Percentiles rank a stretch among this genome's conserved stretches.
These are phyloP conservation scores for Labeo rohita DNA, from an alignment of 2,113 vertebrate genomes.

Conservation along the genomic window DNA sequence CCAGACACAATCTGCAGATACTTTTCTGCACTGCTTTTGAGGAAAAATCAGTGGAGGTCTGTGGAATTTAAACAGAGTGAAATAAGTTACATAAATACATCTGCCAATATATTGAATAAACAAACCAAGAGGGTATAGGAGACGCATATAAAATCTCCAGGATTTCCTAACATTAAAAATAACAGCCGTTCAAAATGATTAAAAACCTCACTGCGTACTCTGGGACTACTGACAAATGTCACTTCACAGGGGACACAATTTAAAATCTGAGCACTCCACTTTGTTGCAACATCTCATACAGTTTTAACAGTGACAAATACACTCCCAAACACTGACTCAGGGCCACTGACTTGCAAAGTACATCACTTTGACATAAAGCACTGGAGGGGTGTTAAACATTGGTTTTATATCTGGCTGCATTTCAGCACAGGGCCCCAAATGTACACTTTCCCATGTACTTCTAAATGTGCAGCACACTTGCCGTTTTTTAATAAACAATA, in stretches of 20 bases:
- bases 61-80: not conserved
- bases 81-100: not conserved
- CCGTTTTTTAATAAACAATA: slow-evolving; percentile 40
- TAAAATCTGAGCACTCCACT: slow-evolving; percentile 49
- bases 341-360: slow-evolving; percentile 21
- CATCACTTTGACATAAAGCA: slow-evolving; percentile 12
- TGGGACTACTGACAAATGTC: slow-evolving; percentile 66
- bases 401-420: slow-evolving; percentile 31
- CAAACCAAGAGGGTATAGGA: not conserved
- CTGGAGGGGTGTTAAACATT: slow-evolving; percentile 20
- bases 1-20: not conserved
- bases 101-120: not conserved
- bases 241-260: slow-evolving; percentile 61
- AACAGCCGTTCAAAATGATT: slow-evolving; percentile 37
- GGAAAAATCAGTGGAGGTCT: not conserved
- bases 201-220: slow-evolving; percentile 61
- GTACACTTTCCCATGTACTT: slow-evolving; percentile 3
- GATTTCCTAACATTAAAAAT: not conserved
- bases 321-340: not conserved
- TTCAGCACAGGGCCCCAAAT: slow-evolving; percentile 8
- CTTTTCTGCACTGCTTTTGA: not conserved
- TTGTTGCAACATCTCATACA: slow-evolving; percentile 52
- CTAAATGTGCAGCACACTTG: not conserved
- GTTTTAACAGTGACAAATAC: slow-evolving; percentile 35
- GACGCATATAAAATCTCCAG: not conserved